Evolutionary conservation across 2,888 invertebrate species (phyloP), one percentile per base, ranked within the genome.

Genomic region (Halictus ligatus): DNA sequence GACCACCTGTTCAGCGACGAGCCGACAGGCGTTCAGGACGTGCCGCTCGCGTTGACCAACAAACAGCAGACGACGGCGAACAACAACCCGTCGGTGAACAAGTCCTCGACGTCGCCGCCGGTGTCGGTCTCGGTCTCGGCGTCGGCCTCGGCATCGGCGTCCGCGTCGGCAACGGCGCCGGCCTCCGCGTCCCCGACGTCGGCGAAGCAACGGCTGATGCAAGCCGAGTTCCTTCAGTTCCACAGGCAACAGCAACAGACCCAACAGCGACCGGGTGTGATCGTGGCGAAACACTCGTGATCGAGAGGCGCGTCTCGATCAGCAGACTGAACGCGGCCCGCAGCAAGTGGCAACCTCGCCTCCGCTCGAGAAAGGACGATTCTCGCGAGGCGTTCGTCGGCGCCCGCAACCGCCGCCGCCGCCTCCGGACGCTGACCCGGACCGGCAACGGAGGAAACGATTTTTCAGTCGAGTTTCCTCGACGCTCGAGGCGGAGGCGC

Each of bases 1-100:
- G 99, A 99, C 95, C 98, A 98, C 95, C 96, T 99, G 94, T 99
- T 99, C 95, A 97, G 97, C 89, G 98, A 98, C 92, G 97, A 97
- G 92, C 96, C 96, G 64, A 93, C 90, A 0, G 64, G 29, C 2
- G 64, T 64, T 94, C 95, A 95, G 85, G 94, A 94, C 78, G 93
- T 94, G 87, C 94, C 95, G 15, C 87, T 95, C 10, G 95, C 95
- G 43, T 86, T 95, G 72, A 95, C 95, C 79, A 95, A 95, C 89
- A 95, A 95, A 86, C 93, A 92, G 73, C 93, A 92, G 73, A 83
- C 84, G 48, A 69, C 79, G 60, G n/a, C n/a, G n/a, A n/a, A n/a
- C n/a, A 86, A 78, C 75, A 72, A 64, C 18, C 29, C 87, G 40
- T 67, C 85, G 71, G 43, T 73, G 7, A 83, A 88, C 10, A 58